Percentiles rank a stretch among this genome's conserved stretches.
These are phyloP conservation scores for Tricholaema leucomelas DNA, from an alignment of 2,113 vertebrate species.

Conservation along the genomic window DNA sequence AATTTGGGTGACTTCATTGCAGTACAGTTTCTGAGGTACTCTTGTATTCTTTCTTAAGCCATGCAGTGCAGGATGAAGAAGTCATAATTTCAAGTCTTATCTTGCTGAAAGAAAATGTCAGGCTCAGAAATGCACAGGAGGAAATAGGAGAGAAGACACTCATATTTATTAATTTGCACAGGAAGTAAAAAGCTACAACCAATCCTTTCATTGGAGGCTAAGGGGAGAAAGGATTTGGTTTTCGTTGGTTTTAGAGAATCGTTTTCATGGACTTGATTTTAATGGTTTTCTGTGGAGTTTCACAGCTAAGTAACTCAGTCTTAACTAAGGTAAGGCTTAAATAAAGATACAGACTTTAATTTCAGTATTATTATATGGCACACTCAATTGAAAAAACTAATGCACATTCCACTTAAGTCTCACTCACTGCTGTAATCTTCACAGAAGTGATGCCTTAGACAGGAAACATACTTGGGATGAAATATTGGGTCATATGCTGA, in stretches of 20 bases:
- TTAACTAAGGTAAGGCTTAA: background rate
- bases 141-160: background rate
- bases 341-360: background rate
- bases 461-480: background rate
- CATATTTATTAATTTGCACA: background rate
- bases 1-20: background rate
- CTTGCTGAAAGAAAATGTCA: background rate
- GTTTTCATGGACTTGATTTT: background rate
- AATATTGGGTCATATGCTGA: background rate
- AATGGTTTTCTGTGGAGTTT: background rate
- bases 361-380: background rate
- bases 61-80: background rate
- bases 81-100: background rate
- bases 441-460: background rate
- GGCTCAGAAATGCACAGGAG: background rate
- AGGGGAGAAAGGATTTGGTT: background rate
- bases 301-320: background rate
- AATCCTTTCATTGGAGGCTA: background rate
- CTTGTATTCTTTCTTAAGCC: background rate
- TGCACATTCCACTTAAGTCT: background rate
- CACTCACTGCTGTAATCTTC: background rate
- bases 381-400: background rate
- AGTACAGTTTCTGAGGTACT: background rate
- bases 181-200: background rate
- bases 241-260: background rate